phyloP scores from a whole-genome alignment of 2,113 vertebrate species.

The Datnioides undecimradiatus region DNA sequence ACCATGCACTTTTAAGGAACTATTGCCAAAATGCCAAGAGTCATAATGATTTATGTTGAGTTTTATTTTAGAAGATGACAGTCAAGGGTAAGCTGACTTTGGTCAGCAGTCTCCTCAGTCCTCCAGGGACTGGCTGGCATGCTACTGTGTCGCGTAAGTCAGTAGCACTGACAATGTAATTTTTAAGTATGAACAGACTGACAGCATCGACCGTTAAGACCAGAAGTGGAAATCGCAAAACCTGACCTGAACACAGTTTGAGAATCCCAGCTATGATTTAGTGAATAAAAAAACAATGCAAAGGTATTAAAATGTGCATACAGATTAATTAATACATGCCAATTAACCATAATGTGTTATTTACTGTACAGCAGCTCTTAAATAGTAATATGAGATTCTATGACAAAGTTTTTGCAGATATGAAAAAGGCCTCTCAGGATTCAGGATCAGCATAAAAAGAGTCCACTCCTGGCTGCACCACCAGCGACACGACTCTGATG shows the following conservation, averaged over 20 bases:
- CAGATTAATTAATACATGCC: background rate
- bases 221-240: background rate
- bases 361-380: background rate
- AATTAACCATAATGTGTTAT: background rate
- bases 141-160: constrained; percentile 28
- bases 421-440: background rate
- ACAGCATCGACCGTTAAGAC: background rate
- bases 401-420: no score
- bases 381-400: background rate
- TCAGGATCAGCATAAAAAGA: background rate
- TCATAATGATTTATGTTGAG: background rate
- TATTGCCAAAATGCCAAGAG: background rate
- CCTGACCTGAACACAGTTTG: no score
- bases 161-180: constrained; percentile 22
- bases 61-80: constrained; percentile 11
- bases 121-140: constrained; percentile 14
- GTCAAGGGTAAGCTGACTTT: constrained; percentile 32
- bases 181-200: background rate
- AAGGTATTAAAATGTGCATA: background rate
- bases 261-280: no score
- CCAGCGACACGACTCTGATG: background rate
- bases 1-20: background rate
- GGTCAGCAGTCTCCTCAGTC: constrained; percentile 52
- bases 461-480: background rate
- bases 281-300: background rate